These are phyloP conservation scores for Orcinus orca DNA, from an alignment of 2,113 vertebrate species.

Conservation along the genomic window DNA sequence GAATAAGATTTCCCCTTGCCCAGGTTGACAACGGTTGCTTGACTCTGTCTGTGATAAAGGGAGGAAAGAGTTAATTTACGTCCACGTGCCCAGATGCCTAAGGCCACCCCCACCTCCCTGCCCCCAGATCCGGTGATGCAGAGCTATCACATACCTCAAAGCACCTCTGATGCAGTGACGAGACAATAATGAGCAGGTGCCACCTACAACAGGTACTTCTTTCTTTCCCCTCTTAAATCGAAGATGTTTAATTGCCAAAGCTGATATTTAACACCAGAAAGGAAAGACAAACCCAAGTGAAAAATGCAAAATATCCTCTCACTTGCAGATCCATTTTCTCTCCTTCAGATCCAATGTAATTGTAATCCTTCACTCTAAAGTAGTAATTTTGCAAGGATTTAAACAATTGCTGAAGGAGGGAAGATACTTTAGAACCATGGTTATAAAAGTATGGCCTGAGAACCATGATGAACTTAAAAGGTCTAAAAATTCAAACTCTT, in stretches of 20 bases:
- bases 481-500: background rate
- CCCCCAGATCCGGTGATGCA: background rate
- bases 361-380: background rate
- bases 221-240: background rate
- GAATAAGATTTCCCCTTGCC: background rate
- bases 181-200: background rate
- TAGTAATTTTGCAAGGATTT: background rate
- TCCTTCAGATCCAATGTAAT: background rate
- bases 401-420: background rate
- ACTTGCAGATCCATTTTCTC: background rate
- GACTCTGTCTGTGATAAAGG: background rate
- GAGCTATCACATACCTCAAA: background rate
- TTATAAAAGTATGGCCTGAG: background rate
- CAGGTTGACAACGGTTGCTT: background rate
- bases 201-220: background rate
- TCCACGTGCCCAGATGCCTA: background rate
- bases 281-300: background rate
- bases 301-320: background rate
- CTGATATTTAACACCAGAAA: background rate
- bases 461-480: background rate
- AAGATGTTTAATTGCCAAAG: background rate
- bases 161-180: background rate
- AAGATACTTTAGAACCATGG: background rate
- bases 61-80: background rate
- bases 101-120: too few relatives aligned